Conservation (phyloP, 2,113 vertebrate species). For the Sander lucioperca region DNA sequence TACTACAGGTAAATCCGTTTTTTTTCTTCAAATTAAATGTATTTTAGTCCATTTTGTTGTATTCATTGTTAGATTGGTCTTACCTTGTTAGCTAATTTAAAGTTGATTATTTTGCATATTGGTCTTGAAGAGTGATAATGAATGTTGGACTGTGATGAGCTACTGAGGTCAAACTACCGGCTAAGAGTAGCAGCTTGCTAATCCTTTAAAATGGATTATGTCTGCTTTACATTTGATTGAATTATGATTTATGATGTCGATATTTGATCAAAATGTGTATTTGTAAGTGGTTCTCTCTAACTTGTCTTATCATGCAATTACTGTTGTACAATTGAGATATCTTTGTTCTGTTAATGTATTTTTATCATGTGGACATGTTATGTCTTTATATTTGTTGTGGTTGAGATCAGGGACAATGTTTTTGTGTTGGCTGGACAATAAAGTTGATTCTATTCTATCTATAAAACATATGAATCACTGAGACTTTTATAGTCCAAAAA, state of each 20-base stretch:
- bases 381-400: too few relatives aligned
- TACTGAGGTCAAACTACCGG: neutral
- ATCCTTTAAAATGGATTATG: slow-evolving; percentile 27
- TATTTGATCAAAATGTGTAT: slow-evolving; percentile 20
- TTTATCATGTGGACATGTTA: too few relatives aligned
- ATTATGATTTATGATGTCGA: slow-evolving; percentile 24
- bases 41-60: neutral
- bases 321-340: too few relatives aligned
- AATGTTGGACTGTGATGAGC: slow-evolving; percentile 1
- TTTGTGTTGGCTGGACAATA: too few relatives aligned
- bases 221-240: slow-evolving; percentile 14
- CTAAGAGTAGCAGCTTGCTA: neutral
- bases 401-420: too few relatives aligned
- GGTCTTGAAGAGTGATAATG: neutral
- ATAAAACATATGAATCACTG: neutral
- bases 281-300: neutral
- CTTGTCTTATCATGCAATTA: neutral
- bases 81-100: neutral
- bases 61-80: neutral
- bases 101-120: neutral
- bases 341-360: too few relatives aligned
- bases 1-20: slow-evolving; percentile 55
- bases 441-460: too few relatives aligned
- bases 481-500: neutral
- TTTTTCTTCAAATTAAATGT: neutral